Evolutionary conservation across 2,113 vertebrate species (phyloP), one percentile per base, ranked within the genome.

Genomic region (Lasiurus borealis): DNA sequence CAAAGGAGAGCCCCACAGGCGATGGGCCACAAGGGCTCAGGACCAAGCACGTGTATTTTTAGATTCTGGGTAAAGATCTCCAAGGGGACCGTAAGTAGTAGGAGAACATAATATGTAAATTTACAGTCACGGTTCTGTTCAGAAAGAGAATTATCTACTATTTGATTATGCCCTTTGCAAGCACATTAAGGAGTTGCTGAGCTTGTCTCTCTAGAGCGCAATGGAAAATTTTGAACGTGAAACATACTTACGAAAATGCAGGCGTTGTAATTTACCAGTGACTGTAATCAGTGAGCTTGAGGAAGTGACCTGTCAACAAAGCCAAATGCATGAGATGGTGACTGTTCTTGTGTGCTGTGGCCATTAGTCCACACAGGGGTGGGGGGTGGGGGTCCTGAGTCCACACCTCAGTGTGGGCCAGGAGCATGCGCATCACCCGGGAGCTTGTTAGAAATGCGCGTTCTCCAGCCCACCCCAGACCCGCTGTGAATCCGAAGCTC

Each of bases 201-300:
- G 76, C 68, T 81, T 75, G 31, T 5, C 40, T 95, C 9, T 68
- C 36, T 84, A 46, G 69, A 54, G 50, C 85, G 52, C 95, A 91
- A 88, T 91, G 72, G 88, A 93, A 97, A 92, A 4, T 87, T 82
- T 48, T 72, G 50, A 95, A 94, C 25, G 29, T 86, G 64, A 96
- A 91, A 69, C 44, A 69, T 72, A 71, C 71, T 96, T 72, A 21
- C 8, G 72, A 78, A 96, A 96, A 83, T 72, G 54, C 2, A 73
- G 94, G 31, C 72, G 69, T 44, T 59, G 21, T 83, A 93, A 69
- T 73, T 88, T 88, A 71, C 40, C 90, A 52, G 12, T 29, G 78
- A 40, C n/a, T 46, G 0, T 82, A 15, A 78, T 72, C 46, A 54
- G 76, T 87, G 71, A 82, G 69, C 57, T 62, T 91, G 29, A 90